Evolutionary conservation across 2,888 invertebrate species (phyloP).

Genomic region (Eupithecia pulchellata): DNA sequence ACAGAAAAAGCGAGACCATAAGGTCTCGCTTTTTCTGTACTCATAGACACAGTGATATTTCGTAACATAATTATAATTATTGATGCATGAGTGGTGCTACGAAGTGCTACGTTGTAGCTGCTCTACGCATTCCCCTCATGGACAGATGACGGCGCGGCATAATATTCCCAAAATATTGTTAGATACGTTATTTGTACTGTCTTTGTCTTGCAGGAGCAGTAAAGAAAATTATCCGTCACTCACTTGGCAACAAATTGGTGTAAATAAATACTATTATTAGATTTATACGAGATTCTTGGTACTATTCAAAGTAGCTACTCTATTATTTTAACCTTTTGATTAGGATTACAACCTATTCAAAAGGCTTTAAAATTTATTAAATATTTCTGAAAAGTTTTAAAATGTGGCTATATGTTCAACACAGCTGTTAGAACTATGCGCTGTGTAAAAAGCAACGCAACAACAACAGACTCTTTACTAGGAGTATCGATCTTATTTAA

Average conservation of each 20-base stretch:
- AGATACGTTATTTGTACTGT: neutral
- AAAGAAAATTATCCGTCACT: neutral
- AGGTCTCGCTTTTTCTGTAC: too few species aligned
- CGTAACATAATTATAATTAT: too few species aligned
- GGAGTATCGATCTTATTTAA: constrained; percentile 44
- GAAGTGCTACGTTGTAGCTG: neutral
- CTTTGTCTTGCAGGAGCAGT: neutral
- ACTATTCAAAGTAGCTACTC: neutral
- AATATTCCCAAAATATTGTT: neutral
- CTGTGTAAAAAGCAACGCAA: constrained; percentile 30
- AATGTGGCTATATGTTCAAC: too few species aligned
- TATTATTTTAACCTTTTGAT: neutral
- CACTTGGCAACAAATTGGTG: neutral
- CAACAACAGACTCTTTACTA: constrained; percentile 37
- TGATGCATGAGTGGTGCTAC: neutral
- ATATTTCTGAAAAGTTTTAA: too few species aligned
- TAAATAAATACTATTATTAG: too few species aligned
- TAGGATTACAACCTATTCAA: neutral
- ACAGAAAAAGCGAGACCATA: too few species aligned
- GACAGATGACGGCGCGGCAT: neutral
- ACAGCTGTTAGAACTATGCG: neutral
- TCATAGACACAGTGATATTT: too few species aligned
- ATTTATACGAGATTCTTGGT: neutral
- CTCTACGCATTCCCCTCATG: neutral
- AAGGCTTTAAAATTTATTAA: too few species aligned